Conservation (phyloP, 1,140 invertebrate genomes). For the Anadara kagoshimensis region DNA sequence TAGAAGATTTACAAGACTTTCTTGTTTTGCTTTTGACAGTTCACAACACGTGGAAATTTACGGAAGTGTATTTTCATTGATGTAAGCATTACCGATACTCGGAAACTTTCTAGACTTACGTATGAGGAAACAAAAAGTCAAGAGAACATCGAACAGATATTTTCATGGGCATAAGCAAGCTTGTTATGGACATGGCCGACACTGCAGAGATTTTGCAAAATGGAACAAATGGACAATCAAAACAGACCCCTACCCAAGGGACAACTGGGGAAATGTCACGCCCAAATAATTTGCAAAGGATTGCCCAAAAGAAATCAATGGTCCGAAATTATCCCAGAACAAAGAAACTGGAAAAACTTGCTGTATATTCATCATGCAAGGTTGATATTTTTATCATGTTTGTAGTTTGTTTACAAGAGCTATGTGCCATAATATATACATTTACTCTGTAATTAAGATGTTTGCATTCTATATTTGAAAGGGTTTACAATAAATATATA, state of each 20-base stretch:
- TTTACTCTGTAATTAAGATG: too few species aligned
- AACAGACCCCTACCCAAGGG: slow-evolving; percentile 40
- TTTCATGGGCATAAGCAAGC: background rate
- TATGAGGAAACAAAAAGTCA: background rate
- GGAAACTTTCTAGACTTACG: background rate
- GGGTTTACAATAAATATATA: too few species aligned
- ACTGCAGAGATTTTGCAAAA: slow-evolving; percentile 37
- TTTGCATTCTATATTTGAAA: too few species aligned
- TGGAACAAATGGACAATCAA: slow-evolving; percentile 39
- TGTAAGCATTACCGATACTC: slow-evolving; percentile 16
- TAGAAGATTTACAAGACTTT: background rate
- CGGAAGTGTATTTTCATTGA: slow-evolving; percentile 2
- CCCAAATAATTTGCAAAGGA: slow-evolving; percentile 88
- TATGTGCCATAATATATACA: background rate
- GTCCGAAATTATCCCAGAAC: slow-evolving; percentile 86
- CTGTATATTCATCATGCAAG: slow-evolving; percentile 93
- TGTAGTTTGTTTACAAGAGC: background rate
- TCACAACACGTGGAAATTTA: slow-evolving; percentile 10
- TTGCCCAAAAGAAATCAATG: slow-evolving; percentile 84
- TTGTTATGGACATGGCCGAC: slow-evolving; percentile 11
- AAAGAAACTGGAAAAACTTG: slow-evolving; percentile 91
- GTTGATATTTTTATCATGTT: slow-evolving; percentile 66
- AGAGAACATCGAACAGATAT: background rate
- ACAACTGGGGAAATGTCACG: slow-evolving; percentile 71
- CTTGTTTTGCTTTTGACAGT: background rate